Base-by-base conservation (phyloP, 37 sponge, comb jelly and placozoan genomes). In the Diacarnus erythraeanus region DNA sequence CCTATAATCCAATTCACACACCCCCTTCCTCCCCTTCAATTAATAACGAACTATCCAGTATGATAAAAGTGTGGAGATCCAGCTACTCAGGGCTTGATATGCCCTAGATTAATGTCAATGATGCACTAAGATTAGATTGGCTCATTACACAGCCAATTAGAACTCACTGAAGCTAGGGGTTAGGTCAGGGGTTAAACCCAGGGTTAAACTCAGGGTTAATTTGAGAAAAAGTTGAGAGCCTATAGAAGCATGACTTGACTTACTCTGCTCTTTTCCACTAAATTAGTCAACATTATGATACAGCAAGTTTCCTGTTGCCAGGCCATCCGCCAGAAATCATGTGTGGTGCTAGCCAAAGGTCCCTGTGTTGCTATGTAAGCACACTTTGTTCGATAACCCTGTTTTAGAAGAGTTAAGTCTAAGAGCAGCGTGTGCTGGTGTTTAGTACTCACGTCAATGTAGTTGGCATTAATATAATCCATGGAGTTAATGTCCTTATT, bases 401-500 rank as follows among this genome's bases (percentile, higher is more conserved):
- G 79, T 8, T 3, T 35, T 69, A 37, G n/a, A 31, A 21, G 67
- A 37, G 42, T 59, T 61, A 44, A 26, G 36, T 21, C 69, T 40
- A 71, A 40, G 38, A 15, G 25, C 4, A 15, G 25, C 4, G 25
- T 23, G 30, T 61, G 64, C 12, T 54, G 57, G 18, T 54, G 57
- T 54, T 54, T 18, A 25, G 20, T n/a, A 37, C 83, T 51, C 42
- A 92, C 93, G 69, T 88, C 89, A 63, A 92, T 92, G 86, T 81
- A 92, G 67, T 92, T 92, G 60, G 90, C 93, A 58, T 92, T 92
- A 66, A 92, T 92, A 66, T 88, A 92, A 68, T 92, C 93, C 20
- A 88, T 87, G 35, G 89, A 89, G 35, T 84, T 80, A 27, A 72
- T 30, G 0, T 76, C 90, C 17, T 8, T 5, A 15, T 77, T 85